A percentile compares a stretch with the other conserved stretches of the same genome.
These are phyloP conservation scores for Euschistus heros DNA, from an alignment of 1,140 invertebrate genomes.

Conservation along the genomic window DNA sequence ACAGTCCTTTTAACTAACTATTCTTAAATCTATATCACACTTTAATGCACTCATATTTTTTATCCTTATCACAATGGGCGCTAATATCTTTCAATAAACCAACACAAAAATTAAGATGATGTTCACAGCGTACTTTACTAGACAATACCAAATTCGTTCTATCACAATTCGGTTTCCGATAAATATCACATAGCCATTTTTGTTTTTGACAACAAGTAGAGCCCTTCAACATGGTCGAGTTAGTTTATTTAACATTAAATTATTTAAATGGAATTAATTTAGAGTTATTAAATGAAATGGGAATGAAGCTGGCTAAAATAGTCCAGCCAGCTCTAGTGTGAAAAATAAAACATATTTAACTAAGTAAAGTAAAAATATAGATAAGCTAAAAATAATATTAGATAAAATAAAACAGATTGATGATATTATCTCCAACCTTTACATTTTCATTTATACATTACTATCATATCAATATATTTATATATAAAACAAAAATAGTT, in stretches of 20 bases:
- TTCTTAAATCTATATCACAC: conserved; percentile 25
- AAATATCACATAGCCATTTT: conserved; percentile 24
- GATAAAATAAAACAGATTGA: no score
- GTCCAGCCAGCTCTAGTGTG: no score
- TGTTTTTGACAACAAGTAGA: not conserved
- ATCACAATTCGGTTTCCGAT: conserved; percentile 23
- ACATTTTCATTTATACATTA: no score
- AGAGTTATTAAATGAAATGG: not conserved
- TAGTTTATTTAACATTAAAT: not conserved
- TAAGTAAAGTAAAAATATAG: no score
- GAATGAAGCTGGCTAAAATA: not conserved
- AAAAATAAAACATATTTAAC: no score
- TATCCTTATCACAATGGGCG: conserved; percentile 21
- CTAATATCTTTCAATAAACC: conserved; percentile 6
- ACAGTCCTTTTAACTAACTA: not conserved
- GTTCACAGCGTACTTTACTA: conserved; percentile 11
- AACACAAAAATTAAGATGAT: not conserved
- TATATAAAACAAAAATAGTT: no score
- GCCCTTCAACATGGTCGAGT: not conserved
- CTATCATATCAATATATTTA: no score
- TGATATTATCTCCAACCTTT: no score
- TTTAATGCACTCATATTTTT: conserved; percentile 23
- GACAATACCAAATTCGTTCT: conserved; percentile 23
- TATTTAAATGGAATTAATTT: not conserved
- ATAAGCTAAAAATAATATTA: no score